Evolutionary conservation across 2,113 vertebrate species (phyloP).

Genomic region (Tichodroma muraria): DNA sequence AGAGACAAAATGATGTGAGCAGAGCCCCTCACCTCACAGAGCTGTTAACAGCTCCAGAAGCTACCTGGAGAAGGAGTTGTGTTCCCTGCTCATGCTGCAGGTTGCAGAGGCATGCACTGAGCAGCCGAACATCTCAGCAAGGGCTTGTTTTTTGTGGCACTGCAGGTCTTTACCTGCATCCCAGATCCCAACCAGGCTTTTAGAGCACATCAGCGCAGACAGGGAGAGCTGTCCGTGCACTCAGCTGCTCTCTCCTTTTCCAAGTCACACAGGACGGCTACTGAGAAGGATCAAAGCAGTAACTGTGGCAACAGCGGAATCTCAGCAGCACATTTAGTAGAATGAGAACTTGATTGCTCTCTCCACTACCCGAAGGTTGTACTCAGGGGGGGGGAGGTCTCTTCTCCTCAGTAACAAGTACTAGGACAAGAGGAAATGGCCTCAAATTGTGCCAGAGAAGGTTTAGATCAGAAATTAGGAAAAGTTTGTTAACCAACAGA

Average conservation of each 20-base stretch:
- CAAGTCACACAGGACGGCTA: not conserved
- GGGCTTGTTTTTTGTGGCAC: not conserved
- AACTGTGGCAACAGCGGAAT: slow-evolving; percentile 24
- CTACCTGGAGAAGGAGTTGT: not conserved
- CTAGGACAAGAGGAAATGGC: not conserved
- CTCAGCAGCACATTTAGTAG: not conserved
- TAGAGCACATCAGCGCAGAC: not conserved
- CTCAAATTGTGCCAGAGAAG: not conserved
- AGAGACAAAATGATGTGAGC: not conserved
- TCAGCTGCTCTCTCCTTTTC: not conserved
- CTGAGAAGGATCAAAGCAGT: slow-evolving; percentile 39
- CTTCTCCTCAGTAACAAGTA: not conserved
- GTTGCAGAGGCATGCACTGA: not conserved
- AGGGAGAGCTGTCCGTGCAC: not conserved
- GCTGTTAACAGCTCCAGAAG: not conserved
- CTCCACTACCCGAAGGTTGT: not conserved
- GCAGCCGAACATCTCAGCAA: not conserved
- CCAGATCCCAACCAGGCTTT: not conserved
- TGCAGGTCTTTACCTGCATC: not conserved
- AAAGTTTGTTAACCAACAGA: not conserved
- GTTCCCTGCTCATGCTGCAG: not conserved
- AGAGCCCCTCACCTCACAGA: not conserved
- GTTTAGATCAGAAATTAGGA: not conserved
- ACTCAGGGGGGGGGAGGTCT: not conserved
- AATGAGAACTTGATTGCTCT: not conserved